Percentiles rank a stretch among this genome's conserved stretches.
These are phyloP conservation scores for Fragum fragum DNA, from an alignment of 2,888 invertebrate species.

Conservation along the genomic window DNA sequence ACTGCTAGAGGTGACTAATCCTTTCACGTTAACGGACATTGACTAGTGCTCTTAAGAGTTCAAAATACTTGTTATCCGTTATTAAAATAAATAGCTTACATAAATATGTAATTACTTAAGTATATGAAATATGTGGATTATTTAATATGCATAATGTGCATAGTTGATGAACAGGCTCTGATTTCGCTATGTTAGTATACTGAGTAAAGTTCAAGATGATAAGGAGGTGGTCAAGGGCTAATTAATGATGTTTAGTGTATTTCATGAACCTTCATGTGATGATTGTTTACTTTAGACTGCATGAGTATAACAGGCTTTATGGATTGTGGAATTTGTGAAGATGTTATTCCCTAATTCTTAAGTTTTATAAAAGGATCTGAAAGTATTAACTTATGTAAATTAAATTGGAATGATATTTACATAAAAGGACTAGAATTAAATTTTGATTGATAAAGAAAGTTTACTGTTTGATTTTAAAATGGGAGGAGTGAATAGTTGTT, in stretches of 20 bases:
- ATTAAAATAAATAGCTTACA: background rate
- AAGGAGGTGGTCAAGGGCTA: background rate
- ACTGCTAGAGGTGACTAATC: background rate
- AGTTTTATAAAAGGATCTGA: background rate
- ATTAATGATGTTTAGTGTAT: background rate
- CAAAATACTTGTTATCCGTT: background rate
- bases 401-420: background rate
- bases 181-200: too few relatives aligned
- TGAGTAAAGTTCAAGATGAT: background rate
- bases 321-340: background rate
- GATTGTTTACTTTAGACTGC: too few relatives aligned
- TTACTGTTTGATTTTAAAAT: slow-evolving; percentile 53
- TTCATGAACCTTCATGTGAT: background rate
- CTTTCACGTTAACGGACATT: background rate
- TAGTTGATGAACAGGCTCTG: background rate
- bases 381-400: background rate
- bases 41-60: background rate
- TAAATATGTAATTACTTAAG: background rate
- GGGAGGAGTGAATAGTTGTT: slow-evolving; percentile 84
- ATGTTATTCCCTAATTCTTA: too few relatives aligned
- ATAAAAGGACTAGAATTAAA: background rate
- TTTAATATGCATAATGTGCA: background rate
- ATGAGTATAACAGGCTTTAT: background rate
- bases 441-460: background rate
- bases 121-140: background rate